A percentile compares a stretch with the other conserved stretches of the same genome.
Evolutionary conservation across 1,140 invertebrate genomes (phyloP).

Genomic region (Dysdera silvatica): DNA sequence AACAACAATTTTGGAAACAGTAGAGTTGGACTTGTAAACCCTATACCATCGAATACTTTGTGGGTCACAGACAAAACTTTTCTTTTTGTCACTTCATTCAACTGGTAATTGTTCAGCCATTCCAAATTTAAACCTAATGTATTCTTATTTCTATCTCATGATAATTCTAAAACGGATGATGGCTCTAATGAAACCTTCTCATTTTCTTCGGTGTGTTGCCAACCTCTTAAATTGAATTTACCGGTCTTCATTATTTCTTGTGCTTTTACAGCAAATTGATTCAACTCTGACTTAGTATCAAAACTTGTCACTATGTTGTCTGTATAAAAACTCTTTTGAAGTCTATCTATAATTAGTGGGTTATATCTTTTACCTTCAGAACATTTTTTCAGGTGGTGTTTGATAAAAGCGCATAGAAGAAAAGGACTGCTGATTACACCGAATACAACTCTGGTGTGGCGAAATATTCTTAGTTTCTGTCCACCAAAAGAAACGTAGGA

Average conservation of each 20-base stretch:
- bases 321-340: slow-evolving; percentile 9
- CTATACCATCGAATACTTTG: neutral
- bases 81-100: neutral
- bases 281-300: neutral
- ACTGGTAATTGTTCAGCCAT: neutral
- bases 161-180: slow-evolving; percentile 2
- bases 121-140: neutral
- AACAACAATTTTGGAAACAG: slow-evolving; percentile 4
- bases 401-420: too few species aligned
- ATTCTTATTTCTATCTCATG: slow-evolving; percentile 6
- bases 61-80: neutral
- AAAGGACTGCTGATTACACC: too few species aligned
- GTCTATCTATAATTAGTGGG: too few species aligned
- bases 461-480: neutral
- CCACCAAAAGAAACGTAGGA: slow-evolving; percentile 10
- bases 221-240: neutral
- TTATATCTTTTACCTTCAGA: too few species aligned
- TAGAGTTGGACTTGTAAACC: neutral
- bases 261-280: neutral
- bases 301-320: slow-evolving; percentile 12
- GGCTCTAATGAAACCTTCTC: neutral
- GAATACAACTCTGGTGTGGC: too few species aligned
- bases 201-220: neutral
- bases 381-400: too few species aligned
- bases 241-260: neutral